Percentiles rank a stretch among this genome's conserved stretches.
Conservation (phyloP, 2,113 vertebrate genomes). For the Plestiodon gilberti region DNA sequence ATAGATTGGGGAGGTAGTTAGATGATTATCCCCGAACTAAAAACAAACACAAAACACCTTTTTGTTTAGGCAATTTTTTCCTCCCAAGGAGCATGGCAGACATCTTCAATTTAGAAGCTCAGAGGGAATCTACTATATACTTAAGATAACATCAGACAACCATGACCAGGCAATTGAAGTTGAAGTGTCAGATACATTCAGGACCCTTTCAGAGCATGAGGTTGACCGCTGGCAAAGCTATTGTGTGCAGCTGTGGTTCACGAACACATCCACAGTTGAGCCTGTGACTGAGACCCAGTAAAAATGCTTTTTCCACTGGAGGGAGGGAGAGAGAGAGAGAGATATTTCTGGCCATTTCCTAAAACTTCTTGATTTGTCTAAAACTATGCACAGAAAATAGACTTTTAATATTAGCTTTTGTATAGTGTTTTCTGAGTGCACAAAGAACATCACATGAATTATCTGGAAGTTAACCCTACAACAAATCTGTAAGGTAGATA, state of each 20-base stretch:
- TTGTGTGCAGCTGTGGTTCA: background rate
- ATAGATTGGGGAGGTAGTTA: background rate
- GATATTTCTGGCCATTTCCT: background rate
- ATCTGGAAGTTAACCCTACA: too few relatives aligned
- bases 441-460: too few relatives aligned
- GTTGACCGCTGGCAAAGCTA: background rate
- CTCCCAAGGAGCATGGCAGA: background rate
- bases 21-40: background rate
- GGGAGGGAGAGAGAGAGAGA: background rate
- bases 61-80: background rate
- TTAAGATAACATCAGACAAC: background rate
- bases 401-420: background rate
- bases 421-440: too few relatives aligned
- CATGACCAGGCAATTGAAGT: background rate
- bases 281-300: background rate
- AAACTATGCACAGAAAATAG: background rate
- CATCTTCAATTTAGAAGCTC: background rate
- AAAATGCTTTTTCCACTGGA: background rate
- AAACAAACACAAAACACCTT: background rate
- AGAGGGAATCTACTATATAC: background rate
- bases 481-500: too few relatives aligned
- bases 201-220: background rate
- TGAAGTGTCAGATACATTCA: background rate
- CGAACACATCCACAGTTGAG: background rate
- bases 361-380: background rate